Conservation (phyloP, 2,888 invertebrate genomes). For the Ectemnius lituratus region DNA sequence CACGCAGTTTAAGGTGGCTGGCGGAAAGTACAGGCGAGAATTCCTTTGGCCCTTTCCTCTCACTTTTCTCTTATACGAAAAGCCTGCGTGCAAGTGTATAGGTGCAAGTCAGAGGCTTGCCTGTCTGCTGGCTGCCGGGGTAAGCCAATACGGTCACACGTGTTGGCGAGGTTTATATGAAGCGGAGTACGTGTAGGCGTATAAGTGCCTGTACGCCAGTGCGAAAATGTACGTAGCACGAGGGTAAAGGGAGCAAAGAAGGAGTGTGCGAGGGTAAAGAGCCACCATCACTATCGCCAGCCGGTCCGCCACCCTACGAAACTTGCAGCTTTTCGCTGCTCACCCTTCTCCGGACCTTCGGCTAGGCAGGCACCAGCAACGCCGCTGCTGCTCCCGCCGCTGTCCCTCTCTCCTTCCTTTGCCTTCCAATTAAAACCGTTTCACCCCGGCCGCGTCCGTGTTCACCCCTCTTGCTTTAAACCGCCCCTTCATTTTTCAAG, state of each 20-base stretch:
- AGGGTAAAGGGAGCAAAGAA: constrained; percentile 41
- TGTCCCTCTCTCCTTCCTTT: constrained; percentile 28
- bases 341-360: constrained; percentile 30
- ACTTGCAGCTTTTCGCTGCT: constrained; percentile 9
- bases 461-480: constrained; percentile 11
- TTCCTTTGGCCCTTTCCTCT: background rate
- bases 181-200: constrained; percentile 11
- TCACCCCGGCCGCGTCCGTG: constrained; percentile 43
- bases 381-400: constrained; percentile 15
- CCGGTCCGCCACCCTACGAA: constrained; percentile 14
- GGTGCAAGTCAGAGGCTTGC: constrained; percentile 17
- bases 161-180: background rate
- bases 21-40: constrained; percentile 25
- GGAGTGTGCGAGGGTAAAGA: constrained; percentile 53
- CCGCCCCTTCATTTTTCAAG: constrained; percentile 64
- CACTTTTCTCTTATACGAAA: constrained; percentile 9
- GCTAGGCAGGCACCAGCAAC: constrained; percentile 32
- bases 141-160: constrained; percentile 5
- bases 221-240: constrained; percentile 45
- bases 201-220: constrained; percentile 30
- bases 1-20: constrained; percentile 34
- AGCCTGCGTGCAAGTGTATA: constrained; percentile 23
- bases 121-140: background rate
- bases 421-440: constrained; percentile 65
- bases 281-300: constrained; percentile 44